Conservation (phyloP, 2,888 invertebrate genomes). For the Cryptosula pallasiana region DNA sequence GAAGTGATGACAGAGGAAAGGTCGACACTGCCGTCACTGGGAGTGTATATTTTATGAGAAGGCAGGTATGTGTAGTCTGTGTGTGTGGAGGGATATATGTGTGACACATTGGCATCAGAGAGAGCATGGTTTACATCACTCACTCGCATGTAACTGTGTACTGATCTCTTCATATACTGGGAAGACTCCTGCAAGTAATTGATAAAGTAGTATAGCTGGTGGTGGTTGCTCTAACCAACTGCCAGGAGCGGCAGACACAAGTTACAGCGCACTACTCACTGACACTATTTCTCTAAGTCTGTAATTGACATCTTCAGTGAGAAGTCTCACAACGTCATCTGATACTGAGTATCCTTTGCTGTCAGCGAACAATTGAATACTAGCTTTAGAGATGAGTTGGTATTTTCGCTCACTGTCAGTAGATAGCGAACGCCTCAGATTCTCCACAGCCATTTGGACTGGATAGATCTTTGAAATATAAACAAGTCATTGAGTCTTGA, state of each 20-base stretch:
- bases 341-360: background rate
- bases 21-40: background rate
- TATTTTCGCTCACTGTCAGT: constrained; percentile 13
- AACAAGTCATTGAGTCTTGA: no score
- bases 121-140: background rate
- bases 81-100: background rate
- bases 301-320: constrained; percentile 20
- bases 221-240: background rate
- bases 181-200: background rate
- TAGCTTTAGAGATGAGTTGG: background rate
- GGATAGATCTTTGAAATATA: no score
- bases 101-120: background rate
- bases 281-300: constrained; percentile 15
- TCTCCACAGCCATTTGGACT: background rate
- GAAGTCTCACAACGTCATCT: constrained; percentile 5
- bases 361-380: constrained; percentile 8
- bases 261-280: background rate
- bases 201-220: background rate
- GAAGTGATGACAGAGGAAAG: background rate
- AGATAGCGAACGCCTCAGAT: background rate
- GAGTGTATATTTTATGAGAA: background rate
- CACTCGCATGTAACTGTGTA: background rate
- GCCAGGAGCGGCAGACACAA: background rate
- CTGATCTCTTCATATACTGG: background rate
- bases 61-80: background rate